Conservation (phyloP, 2,113 vertebrate genomes). For the Clupea harengus region DNA sequence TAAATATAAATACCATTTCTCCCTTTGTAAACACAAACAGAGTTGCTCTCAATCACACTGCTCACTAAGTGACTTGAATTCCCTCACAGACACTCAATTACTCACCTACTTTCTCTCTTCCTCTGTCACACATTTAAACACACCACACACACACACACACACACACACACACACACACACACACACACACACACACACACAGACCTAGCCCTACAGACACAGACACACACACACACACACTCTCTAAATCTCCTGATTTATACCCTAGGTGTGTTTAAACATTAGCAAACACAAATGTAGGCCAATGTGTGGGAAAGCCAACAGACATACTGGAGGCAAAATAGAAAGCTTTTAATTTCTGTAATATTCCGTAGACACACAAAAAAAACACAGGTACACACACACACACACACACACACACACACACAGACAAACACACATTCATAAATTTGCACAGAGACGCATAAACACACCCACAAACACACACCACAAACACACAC, state of each 20-base stretch:
- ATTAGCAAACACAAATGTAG: not conserved
- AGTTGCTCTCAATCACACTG: not conserved
- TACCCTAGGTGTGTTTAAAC: not conserved
- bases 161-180: not conserved
- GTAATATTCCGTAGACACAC: not conserved
- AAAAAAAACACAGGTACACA: not conserved
- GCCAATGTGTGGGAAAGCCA: not conserved
- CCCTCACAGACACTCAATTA: not conserved
- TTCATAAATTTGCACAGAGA: not conserved
- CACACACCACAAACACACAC: not conserved
- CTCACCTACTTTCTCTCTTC: not conserved
- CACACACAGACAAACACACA: constrained; percentile 2
- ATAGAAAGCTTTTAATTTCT: not conserved
- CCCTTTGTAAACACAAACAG: not conserved
- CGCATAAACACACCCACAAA: not conserved
- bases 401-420: not conserved
- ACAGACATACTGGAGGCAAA: not conserved
- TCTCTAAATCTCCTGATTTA: not conserved
- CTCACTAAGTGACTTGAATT: not conserved
- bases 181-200: not conserved
- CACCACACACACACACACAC: not conserved
- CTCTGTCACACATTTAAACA: not conserved
- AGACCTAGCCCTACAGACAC: not conserved
- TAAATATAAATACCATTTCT: not conserved
- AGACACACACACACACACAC: not conserved